Base-by-base conservation (phyloP, 35 echinoderm and acorn worm genomes). In the Stichopus chloronotus region DNA sequence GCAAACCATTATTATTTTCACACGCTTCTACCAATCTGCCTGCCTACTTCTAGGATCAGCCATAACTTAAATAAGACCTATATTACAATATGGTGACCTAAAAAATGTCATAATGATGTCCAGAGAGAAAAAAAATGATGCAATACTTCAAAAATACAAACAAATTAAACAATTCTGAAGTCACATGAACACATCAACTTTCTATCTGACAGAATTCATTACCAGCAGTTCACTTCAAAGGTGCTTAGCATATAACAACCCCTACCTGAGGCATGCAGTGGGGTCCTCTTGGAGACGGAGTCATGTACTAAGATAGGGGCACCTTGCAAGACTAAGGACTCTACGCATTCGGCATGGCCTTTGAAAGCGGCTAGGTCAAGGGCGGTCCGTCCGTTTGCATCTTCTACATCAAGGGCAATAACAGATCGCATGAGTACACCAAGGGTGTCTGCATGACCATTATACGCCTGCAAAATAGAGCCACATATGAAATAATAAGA, bases 321-420 rank as follows among this genome's bases (percentile, higher is more conserved):
- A 13, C 95, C 95, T 76, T 98, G 97, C 81, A 98, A 93, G 19
- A 96, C 91, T 53, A 98, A 60, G 10, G 97, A 92, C 74, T 98
- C 97, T 52, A 98, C 95, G 85, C 97, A 98, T 20, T 98, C 97
- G 69, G 95, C 58, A 82, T 98, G 97, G 78, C 97, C 97, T 63
- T 98, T 98, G 95, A 98, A 98, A 23, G 97, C 95, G 25, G 97
- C 95, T 5, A 98, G 95, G 65, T 98, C 97, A 6, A 98, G 95
- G 10, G 97, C 95, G 0, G 97, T 98, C 6, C 97, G 90, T n/a
- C 97, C 97, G 43, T 98, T 98, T 57, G 95, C 97, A 84, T 98
- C 97, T 72, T 98, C 95, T 69, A 98, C 96, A 79, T 98, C 97
- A 57, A 98, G 93, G 78, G 92, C 94, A 57, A 98, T 96, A 55